Base-by-base conservation (phyloP, 2,113 vertebrate genomes). In the Phylloscopus whistleri region DNA sequence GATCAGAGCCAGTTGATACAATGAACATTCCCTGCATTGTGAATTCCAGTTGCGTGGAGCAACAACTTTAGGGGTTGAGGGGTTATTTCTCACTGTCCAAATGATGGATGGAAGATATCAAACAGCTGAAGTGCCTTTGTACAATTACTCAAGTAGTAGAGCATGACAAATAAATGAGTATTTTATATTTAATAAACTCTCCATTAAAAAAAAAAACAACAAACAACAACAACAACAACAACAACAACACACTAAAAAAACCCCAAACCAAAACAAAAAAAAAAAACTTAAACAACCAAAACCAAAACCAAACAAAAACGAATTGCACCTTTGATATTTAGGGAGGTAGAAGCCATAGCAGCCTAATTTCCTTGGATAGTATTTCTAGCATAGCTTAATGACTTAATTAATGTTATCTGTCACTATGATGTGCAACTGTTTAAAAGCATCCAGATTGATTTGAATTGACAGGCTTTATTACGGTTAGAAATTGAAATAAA, bases 21-120 rank as follows among this genome's bases (percentile, higher is more conserved):
- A 79, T 4, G 11, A 76, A 37, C 58, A 63, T 60, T 94, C 84
- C 81, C 66, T 52, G n/a, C 53, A 69, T 87, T 95, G 66, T 89
- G 89, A 89, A 93, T 95, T 93, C 87, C 67, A 31, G 49, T 62
- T 87, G 74, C 4, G 0, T 89, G 39, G 51, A 89, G 43, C 72
- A 92, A 52, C 68, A 27, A 43, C 59, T 88, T 76, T 6, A 86
- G 43, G 28, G 58, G 13, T 11, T 87, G 58, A 94, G 51, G 64
- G 58, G 62, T 94, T 90, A 88, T 91, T 94, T 17, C 39, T 94
- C 78, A 67, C 70, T 94, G 84, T 93, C 84, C 55, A 70, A 55
- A 85, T 95, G 89, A 94, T 74, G 39, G 85, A 95, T 95, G 78
- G 39, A 51, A 88, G n/a, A 43, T 70, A 91, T 74, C 51, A 83